phyloP scores from a whole-genome alignment of 2,888 invertebrate species.

The Subacronicta megacephala region DNA sequence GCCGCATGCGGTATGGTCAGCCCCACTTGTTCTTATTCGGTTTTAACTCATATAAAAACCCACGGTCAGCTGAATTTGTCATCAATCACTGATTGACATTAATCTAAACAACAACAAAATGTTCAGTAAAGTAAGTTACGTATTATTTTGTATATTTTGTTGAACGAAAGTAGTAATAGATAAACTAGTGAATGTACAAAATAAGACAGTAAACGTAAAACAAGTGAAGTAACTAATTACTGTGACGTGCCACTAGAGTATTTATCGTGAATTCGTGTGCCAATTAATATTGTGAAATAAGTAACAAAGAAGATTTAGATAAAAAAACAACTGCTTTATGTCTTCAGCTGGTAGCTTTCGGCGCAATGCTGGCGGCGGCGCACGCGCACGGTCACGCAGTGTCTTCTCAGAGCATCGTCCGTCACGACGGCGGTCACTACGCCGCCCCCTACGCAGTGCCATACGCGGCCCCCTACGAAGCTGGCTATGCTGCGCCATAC shows the following conservation, averaged over 20 bases:
- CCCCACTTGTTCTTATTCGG: constrained; percentile 80
- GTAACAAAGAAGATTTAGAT: too few species aligned
- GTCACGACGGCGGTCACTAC: constrained; percentile 70
- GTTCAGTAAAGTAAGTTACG: constrained; percentile 82
- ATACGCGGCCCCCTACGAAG: constrained; percentile 58
- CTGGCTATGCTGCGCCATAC: constrained; percentile 54
- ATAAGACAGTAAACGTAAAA: too few species aligned
- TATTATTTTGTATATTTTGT: constrained; percentile 5
- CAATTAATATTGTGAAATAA: not conserved
- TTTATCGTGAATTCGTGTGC: not conserved
- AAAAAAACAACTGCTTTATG: too few species aligned
- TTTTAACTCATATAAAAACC: constrained; percentile 82
- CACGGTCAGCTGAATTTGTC: constrained; percentile 66
- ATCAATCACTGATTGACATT: constrained; percentile 76
- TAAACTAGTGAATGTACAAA: not conserved
- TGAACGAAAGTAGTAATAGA: not conserved
- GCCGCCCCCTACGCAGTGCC: constrained; percentile 66
- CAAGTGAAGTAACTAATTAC: constrained; percentile 11
- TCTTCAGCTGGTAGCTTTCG: constrained; percentile 81
- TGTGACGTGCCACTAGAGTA: constrained; percentile 10
- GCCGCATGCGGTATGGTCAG: constrained; percentile 69
- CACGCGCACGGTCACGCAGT: constrained; percentile 80
- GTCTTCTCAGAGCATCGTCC: constrained; percentile 80
- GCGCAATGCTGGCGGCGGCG: constrained; percentile 80
- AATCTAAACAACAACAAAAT: constrained; percentile 74